Evolutionary conservation across 1,140 invertebrate genomes (phyloP), one percentile per base, ranked within the genome.

Genomic region (Drosophila varians): DNA sequence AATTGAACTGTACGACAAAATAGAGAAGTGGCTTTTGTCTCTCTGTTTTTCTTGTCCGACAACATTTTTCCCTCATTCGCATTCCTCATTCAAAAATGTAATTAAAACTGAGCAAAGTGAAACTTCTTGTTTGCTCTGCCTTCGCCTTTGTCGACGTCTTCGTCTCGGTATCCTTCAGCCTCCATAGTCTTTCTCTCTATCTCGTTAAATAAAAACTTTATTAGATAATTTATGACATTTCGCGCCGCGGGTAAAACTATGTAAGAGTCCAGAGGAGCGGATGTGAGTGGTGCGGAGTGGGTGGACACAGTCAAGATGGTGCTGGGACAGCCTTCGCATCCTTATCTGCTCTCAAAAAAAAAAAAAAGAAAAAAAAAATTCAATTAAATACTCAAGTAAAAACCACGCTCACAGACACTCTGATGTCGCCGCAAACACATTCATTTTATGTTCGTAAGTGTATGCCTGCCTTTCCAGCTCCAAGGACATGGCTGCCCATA

Each of bases 301-400:
- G 40, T 45, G 57, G 53, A 72, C 74, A 64, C 43, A 56, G 66
- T 55, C 74, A 78, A 78, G 68, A 77, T 77, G 74, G 34, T 68
- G 57, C 19, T 36, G 36, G 36, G 14, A 36, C 51, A 58, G 52
- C 54, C 74, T 51, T 65, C 51, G 57, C 40, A 38, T 51, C 51
- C 60, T 66, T 66, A 66, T 66, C 62, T 66, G 52, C 47, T 46
- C 66, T 71, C 23, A 69, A 58, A 79, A 78, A 79, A n/a, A n/a
- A n/a, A n/a, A n/a, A 78, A 79, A 79, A 79, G n/a, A n/a, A n/a
- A n/a, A n/a, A n/a, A 78, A 79, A 79, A 79, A 79, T 79, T 74
- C 76, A 79, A 79, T 79, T 79, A 79, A 79, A 79, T 79, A 57
- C 76, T 79, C 76, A 79, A 79, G 76, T 78, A 70, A 70, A n/a